A percentile compares a stretch with the other conserved stretches of the same genome.
Conservation (phyloP, 2,888 invertebrate genomes). For the Drosophila melanosoma region DNA sequence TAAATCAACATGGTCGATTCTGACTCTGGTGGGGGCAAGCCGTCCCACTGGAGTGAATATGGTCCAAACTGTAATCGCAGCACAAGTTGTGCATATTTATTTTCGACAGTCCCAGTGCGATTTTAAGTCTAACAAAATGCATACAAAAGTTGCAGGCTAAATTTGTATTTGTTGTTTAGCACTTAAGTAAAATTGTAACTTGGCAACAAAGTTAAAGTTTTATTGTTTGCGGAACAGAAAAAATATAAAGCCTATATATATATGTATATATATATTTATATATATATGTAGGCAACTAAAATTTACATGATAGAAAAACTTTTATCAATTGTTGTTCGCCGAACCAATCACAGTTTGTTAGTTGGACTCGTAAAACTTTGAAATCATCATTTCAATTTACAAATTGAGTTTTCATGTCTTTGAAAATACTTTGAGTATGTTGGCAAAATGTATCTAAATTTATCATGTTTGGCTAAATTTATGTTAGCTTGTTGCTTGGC, state of each 20-base stretch:
- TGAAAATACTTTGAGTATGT: constrained; percentile 10
- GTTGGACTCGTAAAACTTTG: constrained; percentile 12
- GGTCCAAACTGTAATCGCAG: constrained; percentile 1
- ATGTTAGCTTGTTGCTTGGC: constrained; percentile 15
- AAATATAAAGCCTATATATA: neutral
- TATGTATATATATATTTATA: neutral
- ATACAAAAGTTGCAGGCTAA: constrained; percentile 6
- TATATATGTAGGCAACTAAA: constrained; percentile 3
- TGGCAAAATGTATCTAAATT: constrained; percentile 14
- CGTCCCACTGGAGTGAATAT: constrained; percentile 13
- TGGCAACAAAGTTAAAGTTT: neutral
- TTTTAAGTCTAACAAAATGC: neutral
- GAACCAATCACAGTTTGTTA: neutral
- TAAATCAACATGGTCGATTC: constrained; percentile 58
- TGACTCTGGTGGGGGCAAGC: neutral
- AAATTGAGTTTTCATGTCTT: constrained; percentile 46
- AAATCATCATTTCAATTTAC: constrained; percentile 1
- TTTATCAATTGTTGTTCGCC: constrained; percentile 3
- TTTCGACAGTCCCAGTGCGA: neutral
- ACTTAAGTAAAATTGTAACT: constrained; percentile 12
- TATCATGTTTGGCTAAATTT: constrained; percentile 5
- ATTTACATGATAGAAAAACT: neutral
- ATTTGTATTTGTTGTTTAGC: constrained; percentile 7
- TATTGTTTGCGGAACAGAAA: neutral
- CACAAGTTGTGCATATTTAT: constrained; percentile 17